Base-by-base conservation (phyloP, 1,140 invertebrate genomes). In the Zaprionus capensis region DNA sequence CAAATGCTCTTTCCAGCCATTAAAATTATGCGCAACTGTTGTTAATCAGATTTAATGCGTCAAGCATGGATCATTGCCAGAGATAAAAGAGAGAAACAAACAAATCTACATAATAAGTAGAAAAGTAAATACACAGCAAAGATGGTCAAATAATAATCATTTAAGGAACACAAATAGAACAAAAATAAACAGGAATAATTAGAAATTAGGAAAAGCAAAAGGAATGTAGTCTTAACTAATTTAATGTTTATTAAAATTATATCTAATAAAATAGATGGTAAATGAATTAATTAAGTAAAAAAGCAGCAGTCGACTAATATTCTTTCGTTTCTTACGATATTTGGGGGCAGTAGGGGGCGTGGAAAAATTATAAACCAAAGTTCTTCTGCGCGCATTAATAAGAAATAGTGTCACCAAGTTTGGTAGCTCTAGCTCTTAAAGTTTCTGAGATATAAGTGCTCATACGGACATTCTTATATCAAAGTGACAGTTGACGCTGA, bases 21-120 rank as follows among this genome's bases (percentile, higher is more conserved):
- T 46, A 46, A 46, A 46, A 46, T 46, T 46, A 46, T 46, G 41
- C 41, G 41, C 41, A 46, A 46, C 41, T 51, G 46, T 22, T 49
- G 46, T 51, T 51, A 51, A 51, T 51, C 46, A 51, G 46, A 51
- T 51, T 51, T 24, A 51, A 51, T 51, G 20, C 46, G 46, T 51
- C 20, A 22, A 12, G 46, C 3, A 51, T 51, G 46, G 46, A 22
- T 24, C 36, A 61, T 38, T 61, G n/a, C 20, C 11, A n/a, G 24
- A 11, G 38, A 61, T 44, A 61, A 46, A 15, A 41, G 12, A 4
- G 55, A 20, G 26, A 7, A 34, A 15, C n/a, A 58, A 34, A 28
- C 51, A 11, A 31, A 49, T 26, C 22, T 58, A 58, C 28, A 51
- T 51, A 24, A 51, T 51, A 51, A 51, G n/a, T 46, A 17, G n/a